Evolutionary conservation across 2,797 vertebrate genomes (phyloP).

Genomic region (Mico argentatus): DNA sequence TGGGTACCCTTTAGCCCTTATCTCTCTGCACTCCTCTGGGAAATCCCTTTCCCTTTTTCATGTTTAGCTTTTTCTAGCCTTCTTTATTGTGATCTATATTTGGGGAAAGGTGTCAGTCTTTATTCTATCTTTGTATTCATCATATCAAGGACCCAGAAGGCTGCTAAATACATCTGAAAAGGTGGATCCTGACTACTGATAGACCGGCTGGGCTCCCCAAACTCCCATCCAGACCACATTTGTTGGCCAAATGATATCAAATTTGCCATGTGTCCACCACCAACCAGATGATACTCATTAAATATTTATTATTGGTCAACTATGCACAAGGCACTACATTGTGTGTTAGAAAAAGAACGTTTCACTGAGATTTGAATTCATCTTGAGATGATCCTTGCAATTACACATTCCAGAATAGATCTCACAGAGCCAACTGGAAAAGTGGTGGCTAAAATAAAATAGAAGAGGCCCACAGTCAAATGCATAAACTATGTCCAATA

Average conservation of each 20-base stretch:
- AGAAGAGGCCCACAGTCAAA: not conserved
- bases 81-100: not conserved
- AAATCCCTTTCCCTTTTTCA: not conserved
- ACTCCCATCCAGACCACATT: not conserved
- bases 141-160: not conserved
- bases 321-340: no score
- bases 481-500: not conserved
- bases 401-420: not conserved
- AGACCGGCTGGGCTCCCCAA: not conserved
- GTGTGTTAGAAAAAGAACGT: not conserved
- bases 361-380: not conserved
- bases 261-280: not conserved
- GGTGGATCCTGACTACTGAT: not conserved
- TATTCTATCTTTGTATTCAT: not conserved
- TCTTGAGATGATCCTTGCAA: not conserved
- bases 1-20: not conserved
- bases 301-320: not conserved
- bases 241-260: not conserved
- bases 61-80: not conserved
- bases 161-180: not conserved
- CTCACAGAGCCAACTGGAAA: not conserved
- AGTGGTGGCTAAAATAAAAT: not conserved
- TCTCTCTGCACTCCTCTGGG: not conserved
- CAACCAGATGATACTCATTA: not conserved
- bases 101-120: not conserved